Evolutionary conservation across 1,140 invertebrate species (phyloP).

Genomic region (Drosophila melanogaster): DNA sequence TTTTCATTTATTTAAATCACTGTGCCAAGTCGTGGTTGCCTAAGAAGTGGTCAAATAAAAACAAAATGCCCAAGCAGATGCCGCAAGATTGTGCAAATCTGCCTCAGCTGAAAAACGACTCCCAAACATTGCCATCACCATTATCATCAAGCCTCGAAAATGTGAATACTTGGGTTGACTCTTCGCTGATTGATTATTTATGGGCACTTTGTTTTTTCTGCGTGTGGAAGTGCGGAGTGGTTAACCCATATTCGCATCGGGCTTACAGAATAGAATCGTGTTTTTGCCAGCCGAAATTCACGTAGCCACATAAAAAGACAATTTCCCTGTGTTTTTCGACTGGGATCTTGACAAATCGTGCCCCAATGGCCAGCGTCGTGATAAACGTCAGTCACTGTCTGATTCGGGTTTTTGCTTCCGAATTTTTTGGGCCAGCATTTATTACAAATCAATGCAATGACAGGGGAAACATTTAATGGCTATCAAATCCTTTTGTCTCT

Average conservation of each 20-base stretch:
- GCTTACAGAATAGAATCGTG: conserved; percentile 28
- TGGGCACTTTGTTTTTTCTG: conserved; percentile 27
- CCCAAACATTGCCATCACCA: conserved; percentile 30
- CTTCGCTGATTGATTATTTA: conserved; percentile 53
- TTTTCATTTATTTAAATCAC: background rate
- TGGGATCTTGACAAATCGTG: conserved; percentile 70
- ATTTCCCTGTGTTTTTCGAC: conserved; percentile 54
- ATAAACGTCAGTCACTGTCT: conserved; percentile 74
- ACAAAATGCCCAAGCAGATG: conserved; percentile 22
- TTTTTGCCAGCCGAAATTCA: conserved; percentile 28
- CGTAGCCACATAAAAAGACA: conserved; percentile 71
- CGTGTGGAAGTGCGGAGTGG: conserved; percentile 32
- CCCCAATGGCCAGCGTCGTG: conserved; percentile 59
- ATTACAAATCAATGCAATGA: conserved; percentile 70
- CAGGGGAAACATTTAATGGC: conserved; percentile 72
- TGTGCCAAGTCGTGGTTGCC: conserved; percentile 11
- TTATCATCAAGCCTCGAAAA: conserved; percentile 22
- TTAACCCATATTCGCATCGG: conserved; percentile 37
- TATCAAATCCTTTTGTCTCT: conserved; percentile 59
- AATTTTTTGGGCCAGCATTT: conserved; percentile 17
- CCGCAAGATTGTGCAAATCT: conserved; percentile 27
- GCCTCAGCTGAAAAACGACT: conserved; percentile 1
- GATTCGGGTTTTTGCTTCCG: conserved; percentile 18
- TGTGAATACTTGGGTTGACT: conserved; percentile 40
- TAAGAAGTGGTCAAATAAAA: conserved; percentile 11